Base-by-base conservation (phyloP, 2,888 invertebrate species). In the Aleiodes leptofemur region DNA sequence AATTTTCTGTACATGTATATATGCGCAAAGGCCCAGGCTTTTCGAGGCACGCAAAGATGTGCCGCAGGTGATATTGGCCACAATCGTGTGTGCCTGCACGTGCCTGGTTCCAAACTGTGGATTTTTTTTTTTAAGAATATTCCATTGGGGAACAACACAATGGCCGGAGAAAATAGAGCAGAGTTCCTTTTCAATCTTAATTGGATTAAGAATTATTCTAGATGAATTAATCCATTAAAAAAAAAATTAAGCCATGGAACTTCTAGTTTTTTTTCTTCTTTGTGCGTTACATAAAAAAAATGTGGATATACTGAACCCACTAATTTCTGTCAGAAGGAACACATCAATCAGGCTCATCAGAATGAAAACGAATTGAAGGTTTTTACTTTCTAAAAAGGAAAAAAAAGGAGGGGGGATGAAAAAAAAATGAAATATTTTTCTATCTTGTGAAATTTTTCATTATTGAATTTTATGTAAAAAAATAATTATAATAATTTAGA, bases 41-140 rank as follows among this genome's bases (percentile, higher is more conserved):
- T 50, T 69, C 48, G 55, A 50, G 57, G 38, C 76, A 76, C 76
- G 76, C 72, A 76, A 76, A 71, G 53, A 76, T 72, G 57, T 76
- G 76, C 76, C 69, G 72, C 72, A 72, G 72, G 76, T 72, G 72
- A 76, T 75, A 75, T 76, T 76, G 69, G 59, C 69, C 57, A 66
- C 57, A 72, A 72, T 71, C 66, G 66, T 76, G 72, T 75, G 72
- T 76, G 76, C 76, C 76, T 76, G 76, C 76, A 76, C 72, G 76
- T 76, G 76, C 76, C 76, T 76, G 76, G 76, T 69, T 76, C 76
- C 31, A 31, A 64, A 64, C 61, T 61, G 38, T 8, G 0, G 16
- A 43, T 64, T 43, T 48, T 23, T 56, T 23, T 59, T 43, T 43
- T 43, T 43, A 43, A 9, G 7, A 16, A 16, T 43, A 64, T 64